Base-by-base conservation (phyloP, 2,888 invertebrate species). In the Drosophila putrida region DNA sequence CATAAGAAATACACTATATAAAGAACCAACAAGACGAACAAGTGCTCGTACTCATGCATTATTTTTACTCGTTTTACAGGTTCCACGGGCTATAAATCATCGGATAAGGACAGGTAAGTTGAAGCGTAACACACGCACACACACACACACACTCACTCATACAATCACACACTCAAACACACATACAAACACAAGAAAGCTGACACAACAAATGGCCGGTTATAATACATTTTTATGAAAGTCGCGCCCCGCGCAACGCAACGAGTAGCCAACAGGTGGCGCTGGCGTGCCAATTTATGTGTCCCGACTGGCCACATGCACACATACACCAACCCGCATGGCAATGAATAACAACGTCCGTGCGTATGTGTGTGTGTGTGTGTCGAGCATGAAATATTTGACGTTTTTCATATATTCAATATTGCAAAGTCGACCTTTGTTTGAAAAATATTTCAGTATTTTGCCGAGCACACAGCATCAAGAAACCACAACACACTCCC, bases 81-180 rank as follows among this genome's bases (percentile, higher is more conserved):
- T 91, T 95, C 95, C 93, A 96, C 96, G 82, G 96, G 96, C 93
- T 96, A 96, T 94, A 96, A 96, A 94, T 96, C 96, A 93, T 95
- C 96, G 90, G 96, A 96, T 93, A 94, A 96, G 93, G 96, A 96
- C 93, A 96, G 96, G 96, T 96, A 93, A 95, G 95, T 89, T 82
- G 76, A 80, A 69, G 74, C 81, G 75, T 59, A 78, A 68, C 69
- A 80, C 64, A 68, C 68, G 69, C 60, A 68, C 46, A 53, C 39
- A 54, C 43, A 35, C 41, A n/a, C 53, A 61, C 57, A 35, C 63
- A 47, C 64, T 62, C 58, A 35, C 10, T 15, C 62, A 39, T 54
- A 64, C 39, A 70, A 33, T 43, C 25, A 61, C 36, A n/a, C 15
- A 44, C 59, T 47, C 59, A 13, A 20, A 15, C 57, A 51, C 54